Percentiles rank a stretch among this genome's conserved stretches.
These are phyloP conservation scores for Atopsyche davidsoni DNA, from an alignment of 1,140 invertebrate species.

Conservation along the genomic window DNA sequence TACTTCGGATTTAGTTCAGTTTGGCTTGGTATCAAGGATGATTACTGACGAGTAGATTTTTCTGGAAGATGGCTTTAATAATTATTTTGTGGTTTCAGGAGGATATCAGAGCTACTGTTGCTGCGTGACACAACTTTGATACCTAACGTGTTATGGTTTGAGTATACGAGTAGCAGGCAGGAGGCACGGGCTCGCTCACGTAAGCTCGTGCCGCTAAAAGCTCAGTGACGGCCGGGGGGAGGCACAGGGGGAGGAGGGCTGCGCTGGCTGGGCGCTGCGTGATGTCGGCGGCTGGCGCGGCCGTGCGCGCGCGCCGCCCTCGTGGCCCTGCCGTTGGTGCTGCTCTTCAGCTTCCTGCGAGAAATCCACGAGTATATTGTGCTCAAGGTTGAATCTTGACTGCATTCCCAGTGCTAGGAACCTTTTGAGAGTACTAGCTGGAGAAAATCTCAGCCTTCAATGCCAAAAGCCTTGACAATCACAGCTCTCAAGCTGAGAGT, in stretches of 20 bases:
- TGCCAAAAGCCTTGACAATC: too few relatives aligned
- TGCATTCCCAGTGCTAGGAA: too few relatives aligned
- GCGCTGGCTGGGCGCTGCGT: slow-evolving; percentile 24
- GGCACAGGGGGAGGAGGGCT: slow-evolving; percentile 27
- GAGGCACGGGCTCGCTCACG: slow-evolving; percentile 73
- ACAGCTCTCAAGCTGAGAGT: too few relatives aligned
- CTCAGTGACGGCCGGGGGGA: slow-evolving; percentile 65
- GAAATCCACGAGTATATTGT: too few relatives aligned
- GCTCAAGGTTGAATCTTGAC: too few relatives aligned
- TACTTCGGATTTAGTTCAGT: slow-evolving; percentile 4
- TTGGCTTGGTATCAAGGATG: not conserved
- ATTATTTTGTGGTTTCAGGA: slow-evolving; percentile 58
- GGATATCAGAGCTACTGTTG: slow-evolving; percentile 79
- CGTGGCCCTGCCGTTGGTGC: slow-evolving; percentile 18
- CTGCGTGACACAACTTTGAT: slow-evolving; percentile 86
- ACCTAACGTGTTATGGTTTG: slow-evolving; percentile 91
- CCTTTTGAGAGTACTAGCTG: too few relatives aligned
- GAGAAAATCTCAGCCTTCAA: too few relatives aligned
- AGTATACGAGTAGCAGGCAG: slow-evolving; percentile 81
- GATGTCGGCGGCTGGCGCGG: slow-evolving; percentile 21
- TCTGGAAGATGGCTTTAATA: too few relatives aligned
- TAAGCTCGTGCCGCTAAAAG: slow-evolving; percentile 81
- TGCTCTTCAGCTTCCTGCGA: slow-evolving; percentile 11
- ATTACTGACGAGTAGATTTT: too few relatives aligned
- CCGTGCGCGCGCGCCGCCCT: slow-evolving; percentile 17